Conservation (phyloP, 2,797 vertebrate species). For the Anguilla anguilla region DNA sequence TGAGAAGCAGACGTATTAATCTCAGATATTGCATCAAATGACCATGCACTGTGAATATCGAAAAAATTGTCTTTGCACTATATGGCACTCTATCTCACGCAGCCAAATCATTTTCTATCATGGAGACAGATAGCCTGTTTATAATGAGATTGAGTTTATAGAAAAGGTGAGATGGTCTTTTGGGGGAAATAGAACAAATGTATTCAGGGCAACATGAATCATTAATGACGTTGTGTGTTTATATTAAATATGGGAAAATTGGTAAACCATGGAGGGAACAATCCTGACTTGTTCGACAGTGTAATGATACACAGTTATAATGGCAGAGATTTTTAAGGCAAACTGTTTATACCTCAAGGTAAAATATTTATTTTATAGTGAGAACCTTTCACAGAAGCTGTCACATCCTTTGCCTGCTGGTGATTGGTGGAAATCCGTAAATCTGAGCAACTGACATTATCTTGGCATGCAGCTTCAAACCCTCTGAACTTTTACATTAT, state of each 20-base stretch:
- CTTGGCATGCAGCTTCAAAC: not conserved
- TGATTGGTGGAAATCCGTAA: not conserved
- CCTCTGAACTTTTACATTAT: not conserved
- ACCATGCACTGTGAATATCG: not conserved
- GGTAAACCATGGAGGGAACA: not conserved
- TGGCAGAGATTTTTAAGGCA: not conserved
- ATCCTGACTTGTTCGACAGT: not conserved
- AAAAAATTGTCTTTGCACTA: not conserved
- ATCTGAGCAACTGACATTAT: not conserved
- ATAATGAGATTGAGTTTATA: not conserved
- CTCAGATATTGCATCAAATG: not conserved
- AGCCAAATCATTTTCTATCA: not conserved
- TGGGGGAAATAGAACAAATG: not conserved
- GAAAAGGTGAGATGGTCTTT: not conserved
- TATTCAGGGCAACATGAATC: not conserved
- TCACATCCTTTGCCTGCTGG: not conserved
- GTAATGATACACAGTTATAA: not conserved
- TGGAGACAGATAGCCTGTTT: not conserved
- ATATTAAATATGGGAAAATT: not conserved
- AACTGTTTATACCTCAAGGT: not conserved
- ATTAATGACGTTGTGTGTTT: not conserved
- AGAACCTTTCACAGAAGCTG: not conserved
- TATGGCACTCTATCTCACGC: not conserved
- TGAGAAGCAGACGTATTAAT: not conserved
- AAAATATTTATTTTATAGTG: not conserved